phyloP scores from a whole-genome alignment of 2,797 vertebrate species.

The Halcyon chelicuti region DNA sequence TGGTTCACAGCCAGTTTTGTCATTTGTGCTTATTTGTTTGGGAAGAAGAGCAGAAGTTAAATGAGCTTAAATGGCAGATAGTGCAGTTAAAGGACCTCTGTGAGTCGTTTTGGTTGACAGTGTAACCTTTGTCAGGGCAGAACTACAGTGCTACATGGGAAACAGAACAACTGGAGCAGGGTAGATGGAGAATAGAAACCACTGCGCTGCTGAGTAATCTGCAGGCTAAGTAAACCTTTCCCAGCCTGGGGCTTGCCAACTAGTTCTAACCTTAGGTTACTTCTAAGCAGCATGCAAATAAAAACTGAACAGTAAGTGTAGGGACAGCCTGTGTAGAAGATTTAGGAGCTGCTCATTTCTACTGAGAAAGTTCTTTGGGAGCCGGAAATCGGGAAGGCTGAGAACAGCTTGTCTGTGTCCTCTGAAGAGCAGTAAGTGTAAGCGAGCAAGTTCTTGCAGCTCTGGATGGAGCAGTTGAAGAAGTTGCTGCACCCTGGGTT shows the following conservation, averaged over 20 bases:
- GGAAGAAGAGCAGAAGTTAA: background rate
- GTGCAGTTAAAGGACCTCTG: background rate
- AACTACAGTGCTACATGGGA: background rate
- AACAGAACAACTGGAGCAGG: background rate
- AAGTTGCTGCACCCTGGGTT: background rate
- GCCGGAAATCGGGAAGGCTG: background rate
- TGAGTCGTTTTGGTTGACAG: background rate
- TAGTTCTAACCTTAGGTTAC: background rate
- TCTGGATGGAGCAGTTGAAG: background rate
- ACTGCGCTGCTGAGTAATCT: background rate
- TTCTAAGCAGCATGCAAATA: background rate
- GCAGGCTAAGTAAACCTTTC: background rate
- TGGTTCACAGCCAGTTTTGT: background rate
- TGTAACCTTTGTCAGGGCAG: background rate
- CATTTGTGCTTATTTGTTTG: background rate
- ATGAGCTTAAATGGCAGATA: background rate
- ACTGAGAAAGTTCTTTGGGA: background rate
- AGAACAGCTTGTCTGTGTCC: background rate
- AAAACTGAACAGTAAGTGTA: background rate
- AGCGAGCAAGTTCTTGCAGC: background rate
- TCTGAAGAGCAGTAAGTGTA: rapidly evolving
- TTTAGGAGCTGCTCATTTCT: background rate
- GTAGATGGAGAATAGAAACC: background rate
- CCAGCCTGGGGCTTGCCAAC: background rate
- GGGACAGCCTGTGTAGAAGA: background rate